phyloP scores from a whole-genome alignment of 2,888 invertebrate species.

The Apotomis betuletana region DNA sequence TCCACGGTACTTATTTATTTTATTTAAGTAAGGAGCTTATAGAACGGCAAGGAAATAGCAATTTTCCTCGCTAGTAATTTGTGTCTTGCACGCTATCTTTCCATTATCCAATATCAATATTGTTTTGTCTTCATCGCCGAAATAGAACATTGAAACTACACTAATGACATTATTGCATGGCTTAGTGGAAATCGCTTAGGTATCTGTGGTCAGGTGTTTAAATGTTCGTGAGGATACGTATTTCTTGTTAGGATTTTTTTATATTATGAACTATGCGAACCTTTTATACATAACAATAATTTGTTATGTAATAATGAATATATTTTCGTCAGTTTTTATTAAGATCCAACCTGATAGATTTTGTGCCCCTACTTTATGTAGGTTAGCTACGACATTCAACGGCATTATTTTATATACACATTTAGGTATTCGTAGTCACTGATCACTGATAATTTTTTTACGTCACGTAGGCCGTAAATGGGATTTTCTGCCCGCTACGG shows the following conservation, averaged over 20 bases:
- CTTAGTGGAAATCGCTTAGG: constrained; percentile 49
- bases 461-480: too few relatives aligned
- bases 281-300: too few relatives aligned
- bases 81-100: constrained; percentile 77
- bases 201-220: constrained; percentile 22
- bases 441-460: too few relatives aligned
- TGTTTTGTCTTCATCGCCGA: constrained; percentile 77
- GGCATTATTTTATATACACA: too few relatives aligned
- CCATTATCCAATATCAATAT: constrained; percentile 82
- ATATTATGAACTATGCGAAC: too few relatives aligned
- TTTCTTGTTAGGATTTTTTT: not conserved
- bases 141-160: constrained; percentile 67
- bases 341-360: too few relatives aligned
- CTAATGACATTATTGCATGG: constrained; percentile 77
- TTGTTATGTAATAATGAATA: too few relatives aligned
- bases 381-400: too few relatives aligned
- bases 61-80: constrained; percentile 74
- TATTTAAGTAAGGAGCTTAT: constrained; percentile 63
- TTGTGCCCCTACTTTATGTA: too few relatives aligned
- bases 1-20: constrained; percentile 30
- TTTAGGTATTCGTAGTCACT: too few relatives aligned
- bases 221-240: constrained; percentile 19
- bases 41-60: constrained; percentile 74
- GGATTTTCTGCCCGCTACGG: too few relatives aligned
- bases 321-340: too few relatives aligned